Conservation (phyloP, 2,888 invertebrate genomes). For the Amphiduros pacificus region DNA sequence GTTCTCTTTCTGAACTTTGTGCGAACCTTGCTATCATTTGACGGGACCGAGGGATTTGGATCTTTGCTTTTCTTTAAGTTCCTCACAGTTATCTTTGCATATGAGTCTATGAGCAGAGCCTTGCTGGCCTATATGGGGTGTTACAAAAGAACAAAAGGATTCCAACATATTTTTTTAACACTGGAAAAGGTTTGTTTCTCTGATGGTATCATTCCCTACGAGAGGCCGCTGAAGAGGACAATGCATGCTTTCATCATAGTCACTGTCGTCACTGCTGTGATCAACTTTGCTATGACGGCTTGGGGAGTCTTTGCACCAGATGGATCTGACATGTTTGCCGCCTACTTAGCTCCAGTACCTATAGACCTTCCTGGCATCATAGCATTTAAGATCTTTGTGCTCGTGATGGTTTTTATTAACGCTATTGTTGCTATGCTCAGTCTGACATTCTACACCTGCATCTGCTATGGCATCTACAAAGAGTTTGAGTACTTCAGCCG, state of each 20-base stretch:
- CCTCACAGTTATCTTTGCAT: constrained; percentile 31
- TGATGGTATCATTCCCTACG: constrained; percentile 29
- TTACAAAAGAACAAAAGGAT: constrained; percentile 5
- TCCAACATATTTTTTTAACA: constrained; percentile 19
- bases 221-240: constrained; percentile 14
- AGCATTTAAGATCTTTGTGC: constrained; percentile 21
- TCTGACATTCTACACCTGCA: constrained; percentile 24
- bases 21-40: constrained; percentile 23
- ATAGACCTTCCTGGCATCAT: constrained; percentile 9
- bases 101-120: constrained; percentile 22
- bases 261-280: constrained; percentile 10
- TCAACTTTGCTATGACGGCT: constrained; percentile 15
- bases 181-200: constrained; percentile 24
- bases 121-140: constrained; percentile 15
- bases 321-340: constrained; percentile 13
- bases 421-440: constrained; percentile 19
- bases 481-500: constrained; percentile 28
- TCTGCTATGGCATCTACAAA: constrained; percentile 30
- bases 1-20: constrained; percentile 26
- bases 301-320: constrained; percentile 20
- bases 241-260: constrained; percentile 15
- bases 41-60: constrained; percentile 16
- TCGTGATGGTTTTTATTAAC: constrained; percentile 20
- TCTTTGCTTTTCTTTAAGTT: constrained; percentile 36
- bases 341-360: constrained; percentile 18